Percentiles rank a stretch among this genome's conserved stretches.
Evolutionary conservation across 2,888 invertebrate species (phyloP).

Genomic region (Ashinkailepas kermadecensis): DNA sequence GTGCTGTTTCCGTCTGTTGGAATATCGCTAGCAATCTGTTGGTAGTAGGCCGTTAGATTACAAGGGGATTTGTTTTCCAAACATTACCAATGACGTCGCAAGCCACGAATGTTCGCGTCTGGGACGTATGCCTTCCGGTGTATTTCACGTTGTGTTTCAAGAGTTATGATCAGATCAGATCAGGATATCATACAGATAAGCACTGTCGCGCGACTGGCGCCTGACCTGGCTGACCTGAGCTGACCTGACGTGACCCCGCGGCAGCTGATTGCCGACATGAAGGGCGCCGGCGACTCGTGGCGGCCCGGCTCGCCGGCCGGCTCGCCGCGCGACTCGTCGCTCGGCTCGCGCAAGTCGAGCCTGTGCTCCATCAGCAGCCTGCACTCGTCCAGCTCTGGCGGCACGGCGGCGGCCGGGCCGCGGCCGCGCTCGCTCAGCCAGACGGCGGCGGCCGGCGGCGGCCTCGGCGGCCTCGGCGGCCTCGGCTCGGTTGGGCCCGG

Average conservation of each 20-base stretch:
- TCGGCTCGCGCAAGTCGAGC: constrained; percentile 85
- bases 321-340: constrained; percentile 57
- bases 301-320: constrained; percentile 41
- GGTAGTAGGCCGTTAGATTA: too few relatives aligned
- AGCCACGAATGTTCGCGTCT: too few relatives aligned
- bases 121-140: too few relatives aligned
- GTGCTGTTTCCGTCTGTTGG: too few relatives aligned
- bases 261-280: constrained; percentile 61
- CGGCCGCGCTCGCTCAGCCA: constrained; percentile 30
- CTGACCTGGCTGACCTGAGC: too few relatives aligned
- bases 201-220: too few relatives aligned
- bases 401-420: constrained; percentile 46
- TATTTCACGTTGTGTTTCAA: too few relatives aligned
- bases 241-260: not conserved
- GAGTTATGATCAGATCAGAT: too few relatives aligned
- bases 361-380: constrained; percentile 82
- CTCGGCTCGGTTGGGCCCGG: not conserved
- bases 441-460: not conserved
- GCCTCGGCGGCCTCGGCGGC: not conserved
- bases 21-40: too few relatives aligned
- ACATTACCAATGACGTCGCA: too few relatives aligned
- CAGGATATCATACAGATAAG: too few relatives aligned
- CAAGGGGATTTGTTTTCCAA: too few relatives aligned
- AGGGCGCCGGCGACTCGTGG: constrained; percentile 47
- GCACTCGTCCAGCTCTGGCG: constrained; percentile 54